Evolutionary conservation across 2,888 invertebrate genomes (phyloP).

Genomic region (Tinea semifulvella): DNA sequence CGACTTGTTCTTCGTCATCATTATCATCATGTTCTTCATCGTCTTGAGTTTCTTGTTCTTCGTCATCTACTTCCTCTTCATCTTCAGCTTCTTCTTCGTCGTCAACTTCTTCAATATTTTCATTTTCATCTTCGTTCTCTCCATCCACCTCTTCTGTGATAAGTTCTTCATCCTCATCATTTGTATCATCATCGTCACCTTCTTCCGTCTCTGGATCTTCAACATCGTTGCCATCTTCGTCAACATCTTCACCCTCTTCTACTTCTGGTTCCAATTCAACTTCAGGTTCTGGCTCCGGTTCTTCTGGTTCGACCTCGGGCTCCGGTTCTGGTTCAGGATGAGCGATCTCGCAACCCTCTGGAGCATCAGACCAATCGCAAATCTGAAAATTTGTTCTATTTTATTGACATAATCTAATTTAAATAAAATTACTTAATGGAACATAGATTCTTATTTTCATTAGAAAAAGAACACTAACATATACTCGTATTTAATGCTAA

Average conservation of each 20-base stretch:
- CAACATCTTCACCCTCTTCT: conserved; percentile 22
- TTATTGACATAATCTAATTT: not conserved
- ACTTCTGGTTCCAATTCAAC: conserved; percentile 25
- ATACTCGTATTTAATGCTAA: too few species aligned
- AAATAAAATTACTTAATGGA: not conserved
- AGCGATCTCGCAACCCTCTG: conserved; percentile 29
- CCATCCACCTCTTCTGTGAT: conserved; percentile 16
- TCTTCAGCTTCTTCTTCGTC: conserved; percentile 19
- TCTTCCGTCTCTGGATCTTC: conserved; percentile 14
- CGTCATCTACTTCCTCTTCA: conserved; percentile 16
- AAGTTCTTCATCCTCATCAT: conserved; percentile 16
- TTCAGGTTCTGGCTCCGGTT: conserved; percentile 19
- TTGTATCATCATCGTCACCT: conserved; percentile 20
- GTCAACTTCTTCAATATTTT: conserved; percentile 20
- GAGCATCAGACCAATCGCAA: conserved; percentile 42
- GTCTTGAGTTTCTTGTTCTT: conserved; percentile 17
- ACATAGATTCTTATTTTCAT: too few species aligned
- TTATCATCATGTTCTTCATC: conserved; percentile 11
- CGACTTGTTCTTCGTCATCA: not conserved
- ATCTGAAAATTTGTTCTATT: conserved; percentile 30
- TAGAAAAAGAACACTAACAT: too few species aligned
- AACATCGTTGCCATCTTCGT: conserved; percentile 11
- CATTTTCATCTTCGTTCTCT: conserved; percentile 21
- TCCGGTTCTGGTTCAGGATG: conserved; percentile 15
- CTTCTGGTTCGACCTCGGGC: conserved; percentile 16